Evolutionary conservation across 2,113 vertebrate genomes (phyloP), one percentile per base, ranked within the genome.

Genomic region (Monopterus albus): DNA sequence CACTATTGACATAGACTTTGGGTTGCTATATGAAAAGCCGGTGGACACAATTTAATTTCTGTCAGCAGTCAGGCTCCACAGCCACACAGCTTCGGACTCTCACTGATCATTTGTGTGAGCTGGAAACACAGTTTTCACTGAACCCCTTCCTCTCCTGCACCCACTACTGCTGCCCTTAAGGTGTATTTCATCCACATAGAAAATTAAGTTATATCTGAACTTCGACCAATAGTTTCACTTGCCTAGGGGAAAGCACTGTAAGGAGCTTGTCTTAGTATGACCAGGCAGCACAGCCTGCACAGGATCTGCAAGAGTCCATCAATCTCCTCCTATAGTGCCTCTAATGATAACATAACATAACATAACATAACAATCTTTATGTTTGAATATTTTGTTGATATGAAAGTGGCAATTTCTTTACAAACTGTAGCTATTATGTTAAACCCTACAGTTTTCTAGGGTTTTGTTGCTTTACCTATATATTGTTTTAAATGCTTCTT

Each of bases 101-200:
- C 43, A 79, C 65, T 70, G 63, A 85, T 86, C 85, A 81, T 88
- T 78, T 85, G 78, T 81, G 80, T 81, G 82, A 81, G 84, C 61
- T 58, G 71, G 47, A 83, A 87, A 78, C 79, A 74, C 78, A 70
- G 66, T 50, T 64, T 81, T 66, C 76, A 45, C 68, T 52, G 56
- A 65, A 67, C 68, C 47, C 63, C 66, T 74, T 82, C 79, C 64
- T 72, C 58, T 75, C 45, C 72, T 73, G 60, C 59, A 78, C 68
- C 51, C 76, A 21, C 78, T 78, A 81, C 69, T 61, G 88, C 58
- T 82, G 79, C 73, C 78, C 91, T 84, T 72, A 91, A 97, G 95
- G 95, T 89, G 96, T 94, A 95, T 84, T 96, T 97, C 92, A 96
- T 96, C 93, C 95, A 96, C 23, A 95, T 95, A 90, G 95, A 96